These are phyloP conservation scores for Pachypanchax playfairii DNA, from an alignment of 2,113 vertebrate species.

Conservation along the genomic window DNA sequence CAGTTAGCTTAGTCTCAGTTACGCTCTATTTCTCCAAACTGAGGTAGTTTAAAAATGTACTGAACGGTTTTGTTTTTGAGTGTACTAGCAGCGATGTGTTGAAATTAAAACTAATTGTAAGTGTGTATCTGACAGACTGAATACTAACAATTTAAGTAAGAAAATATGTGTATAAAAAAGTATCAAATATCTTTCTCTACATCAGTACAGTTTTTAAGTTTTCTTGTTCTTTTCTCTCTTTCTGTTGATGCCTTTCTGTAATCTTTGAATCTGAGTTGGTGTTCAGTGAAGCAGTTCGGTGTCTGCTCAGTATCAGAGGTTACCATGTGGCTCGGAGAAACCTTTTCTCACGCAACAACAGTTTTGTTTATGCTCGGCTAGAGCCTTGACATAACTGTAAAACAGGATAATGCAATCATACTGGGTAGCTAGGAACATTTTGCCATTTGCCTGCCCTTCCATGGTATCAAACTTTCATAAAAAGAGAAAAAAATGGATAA, in stretches of 20 bases:
- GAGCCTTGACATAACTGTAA: conserved; percentile 49
- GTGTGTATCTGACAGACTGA: too few relatives aligned
- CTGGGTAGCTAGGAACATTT: conserved; percentile 31
- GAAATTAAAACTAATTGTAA: too few relatives aligned
- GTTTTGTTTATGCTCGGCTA: conserved; percentile 59
- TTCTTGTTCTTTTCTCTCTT: neutral
- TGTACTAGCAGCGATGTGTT: too few relatives aligned
- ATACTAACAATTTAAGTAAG: too few relatives aligned
- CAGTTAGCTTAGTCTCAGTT: too few relatives aligned
- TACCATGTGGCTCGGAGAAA: conserved; percentile 52
- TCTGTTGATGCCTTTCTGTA: conserved; percentile 38
- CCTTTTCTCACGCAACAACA: conserved; percentile 60
- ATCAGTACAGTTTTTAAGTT: conserved; percentile 5
- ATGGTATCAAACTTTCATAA: conserved; percentile 12
- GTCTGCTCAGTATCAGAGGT: conserved; percentile 46
- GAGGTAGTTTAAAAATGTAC: too few relatives aligned
- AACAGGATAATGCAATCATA: conserved; percentile 54
- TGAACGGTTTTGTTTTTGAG: too few relatives aligned
- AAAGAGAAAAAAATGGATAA: conserved; percentile 16
- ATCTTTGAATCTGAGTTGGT: conserved; percentile 38
- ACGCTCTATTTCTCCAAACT: too few relatives aligned
- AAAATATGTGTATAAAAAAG: too few relatives aligned
- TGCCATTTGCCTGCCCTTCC: conserved; percentile 34
- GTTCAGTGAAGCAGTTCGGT: conserved; percentile 55
- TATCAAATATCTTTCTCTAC: too few relatives aligned